phyloP scores from a whole-genome alignment of 2,113 vertebrate genomes.

The Ceratotherium simum region DNA sequence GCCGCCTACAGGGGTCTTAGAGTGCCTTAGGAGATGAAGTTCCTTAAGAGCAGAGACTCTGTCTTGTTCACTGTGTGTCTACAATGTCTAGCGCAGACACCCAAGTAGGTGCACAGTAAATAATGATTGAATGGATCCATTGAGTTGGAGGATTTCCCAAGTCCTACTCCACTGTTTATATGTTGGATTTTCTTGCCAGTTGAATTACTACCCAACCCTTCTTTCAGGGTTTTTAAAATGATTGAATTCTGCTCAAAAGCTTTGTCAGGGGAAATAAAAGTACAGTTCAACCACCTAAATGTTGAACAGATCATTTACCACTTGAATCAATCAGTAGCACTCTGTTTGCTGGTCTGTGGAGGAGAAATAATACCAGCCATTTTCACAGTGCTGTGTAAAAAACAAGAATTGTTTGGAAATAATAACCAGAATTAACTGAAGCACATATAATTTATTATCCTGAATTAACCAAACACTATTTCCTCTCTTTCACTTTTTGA shows the following conservation, averaged over 20 bases:
- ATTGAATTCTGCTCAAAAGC: slow-evolving; percentile 55
- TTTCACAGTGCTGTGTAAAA: background rate
- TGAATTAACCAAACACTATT: background rate
- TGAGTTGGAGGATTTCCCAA: background rate
- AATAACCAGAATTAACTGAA: background rate
- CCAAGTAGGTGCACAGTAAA: background rate
- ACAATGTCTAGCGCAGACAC: background rate
- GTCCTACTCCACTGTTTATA: background rate
- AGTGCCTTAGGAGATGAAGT: background rate
- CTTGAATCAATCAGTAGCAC: background rate
- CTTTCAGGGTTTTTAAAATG: slow-evolving; percentile 52
- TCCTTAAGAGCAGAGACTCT: background rate
- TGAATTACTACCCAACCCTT: slow-evolving; percentile 39
- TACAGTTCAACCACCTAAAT: slow-evolving; percentile 10
- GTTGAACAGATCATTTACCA: background rate
- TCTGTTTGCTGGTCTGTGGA: background rate
- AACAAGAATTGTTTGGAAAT: slow-evolving; percentile 14
- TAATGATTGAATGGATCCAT: background rate
- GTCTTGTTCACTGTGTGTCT: background rate
- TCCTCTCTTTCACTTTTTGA: background rate
- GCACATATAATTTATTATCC: background rate
- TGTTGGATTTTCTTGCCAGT: slow-evolving; percentile 32
- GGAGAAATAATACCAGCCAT: background rate
- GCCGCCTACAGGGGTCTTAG: background rate
- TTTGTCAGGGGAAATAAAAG: slow-evolving; percentile 24